phyloP scores from a whole-genome alignment of 2,113 vertebrate species.

The Maccullochella peelii region DNA sequence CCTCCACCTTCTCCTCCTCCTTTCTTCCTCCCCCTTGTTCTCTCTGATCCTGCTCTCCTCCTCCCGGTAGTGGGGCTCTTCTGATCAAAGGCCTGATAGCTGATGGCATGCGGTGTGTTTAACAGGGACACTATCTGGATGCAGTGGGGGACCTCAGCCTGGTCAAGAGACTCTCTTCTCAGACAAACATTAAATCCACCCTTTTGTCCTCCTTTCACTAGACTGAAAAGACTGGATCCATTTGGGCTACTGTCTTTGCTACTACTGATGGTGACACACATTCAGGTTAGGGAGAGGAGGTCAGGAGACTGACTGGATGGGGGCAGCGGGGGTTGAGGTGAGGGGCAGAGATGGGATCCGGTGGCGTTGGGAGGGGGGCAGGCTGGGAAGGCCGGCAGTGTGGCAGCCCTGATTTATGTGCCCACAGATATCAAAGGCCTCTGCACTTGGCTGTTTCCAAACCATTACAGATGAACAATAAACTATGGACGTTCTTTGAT shows the following conservation, averaged over 20 bases:
- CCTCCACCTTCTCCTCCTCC: conserved; percentile 48
- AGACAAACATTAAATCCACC: conserved; percentile 21
- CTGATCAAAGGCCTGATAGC: conserved; percentile 75
- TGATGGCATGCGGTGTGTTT: conserved; percentile 71
- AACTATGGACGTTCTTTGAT: conserved; percentile 79
- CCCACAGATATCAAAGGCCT: conserved; percentile 78
- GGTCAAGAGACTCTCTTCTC: conserved; percentile 40
- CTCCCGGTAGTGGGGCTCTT: conserved; percentile 67
- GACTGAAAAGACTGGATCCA: conserved; percentile 8
- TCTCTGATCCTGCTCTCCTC: conserved; percentile 73
- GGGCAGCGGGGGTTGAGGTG: conserved; percentile 39
- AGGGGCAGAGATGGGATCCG: conserved; percentile 49
- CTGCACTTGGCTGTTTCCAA: conserved; percentile 82
- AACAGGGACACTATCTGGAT: conserved; percentile 53
- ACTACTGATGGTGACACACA: conserved; percentile 63
- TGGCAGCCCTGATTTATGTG: conserved; percentile 78
- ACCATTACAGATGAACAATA: conserved; percentile 84
- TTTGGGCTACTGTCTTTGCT: conserved; percentile 38
- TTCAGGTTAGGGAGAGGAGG: conserved; percentile 47
- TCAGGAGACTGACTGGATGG: conserved; percentile 28
- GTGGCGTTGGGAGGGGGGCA: conserved; percentile 55
- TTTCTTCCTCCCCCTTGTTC: conserved; percentile 56
- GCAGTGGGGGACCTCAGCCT: conserved; percentile 44
- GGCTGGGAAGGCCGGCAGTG: conserved; percentile 59
- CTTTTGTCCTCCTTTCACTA: conserved; percentile 22